phyloP scores from a whole-genome alignment of 2,888 invertebrate species.

The Oscheius onirici region DNA sequence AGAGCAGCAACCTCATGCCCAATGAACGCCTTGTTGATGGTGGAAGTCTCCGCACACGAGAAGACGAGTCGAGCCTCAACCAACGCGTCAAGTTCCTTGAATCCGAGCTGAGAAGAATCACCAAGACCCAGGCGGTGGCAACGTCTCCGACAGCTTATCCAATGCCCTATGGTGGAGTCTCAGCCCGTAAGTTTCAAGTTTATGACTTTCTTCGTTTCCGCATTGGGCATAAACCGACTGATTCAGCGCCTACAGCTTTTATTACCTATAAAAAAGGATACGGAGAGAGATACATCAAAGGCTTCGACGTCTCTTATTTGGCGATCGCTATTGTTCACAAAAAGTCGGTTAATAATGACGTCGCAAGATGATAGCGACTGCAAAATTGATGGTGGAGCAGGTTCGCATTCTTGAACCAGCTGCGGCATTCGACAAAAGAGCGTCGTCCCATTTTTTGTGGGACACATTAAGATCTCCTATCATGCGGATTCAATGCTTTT shows the following conservation, averaged over 20 bases:
- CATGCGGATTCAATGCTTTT: background rate
- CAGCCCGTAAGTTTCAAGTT: slow-evolving; percentile 17
- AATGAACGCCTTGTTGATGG: slow-evolving; percentile 33
- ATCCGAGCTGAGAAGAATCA: slow-evolving; percentile 11
- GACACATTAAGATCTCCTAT: background rate
- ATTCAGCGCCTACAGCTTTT: slow-evolving; percentile 12
- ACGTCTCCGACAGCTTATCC: slow-evolving; percentile 13
- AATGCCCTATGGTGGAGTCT: slow-evolving; percentile 12
- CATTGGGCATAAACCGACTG: background rate
- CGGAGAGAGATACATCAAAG: slow-evolving; percentile 13
- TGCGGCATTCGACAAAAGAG: background rate
- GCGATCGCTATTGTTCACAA: too few species aligned
- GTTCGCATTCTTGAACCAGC: background rate
- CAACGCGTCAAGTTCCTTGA: slow-evolving; percentile 28
- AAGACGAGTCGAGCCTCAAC: slow-evolving; percentile 21
- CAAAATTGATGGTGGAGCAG: too few species aligned
- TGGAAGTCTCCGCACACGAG: slow-evolving; percentile 23
- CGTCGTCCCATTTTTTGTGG: background rate
- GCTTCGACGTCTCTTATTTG: background rate
- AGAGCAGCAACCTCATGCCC: slow-evolving; percentile 17
- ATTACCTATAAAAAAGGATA: slow-evolving; percentile 12
- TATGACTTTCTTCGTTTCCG: background rate
- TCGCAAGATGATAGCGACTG: too few species aligned
- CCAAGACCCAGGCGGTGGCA: slow-evolving; percentile 3
- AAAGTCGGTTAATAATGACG: too few species aligned